Conservation (phyloP, 2,888 invertebrate species). For the Leptopterna dolabrata region DNA sequence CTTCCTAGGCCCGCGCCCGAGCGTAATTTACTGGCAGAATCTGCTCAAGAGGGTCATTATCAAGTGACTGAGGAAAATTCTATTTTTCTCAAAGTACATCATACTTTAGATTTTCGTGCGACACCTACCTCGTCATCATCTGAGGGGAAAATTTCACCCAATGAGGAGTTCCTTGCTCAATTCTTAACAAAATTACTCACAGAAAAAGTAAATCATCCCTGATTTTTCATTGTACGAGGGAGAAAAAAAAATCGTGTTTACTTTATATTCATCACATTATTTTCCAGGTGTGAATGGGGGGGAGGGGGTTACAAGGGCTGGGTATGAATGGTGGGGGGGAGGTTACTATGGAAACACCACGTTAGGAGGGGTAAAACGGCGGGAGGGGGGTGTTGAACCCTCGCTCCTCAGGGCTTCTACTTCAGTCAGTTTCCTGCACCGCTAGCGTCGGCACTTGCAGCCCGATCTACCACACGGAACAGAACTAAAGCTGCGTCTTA, state of each 20-base stretch:
- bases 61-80: too few species aligned
- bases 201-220: too few species aligned
- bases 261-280: neutral
- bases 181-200: too few species aligned
- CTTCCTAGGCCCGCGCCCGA: too few species aligned
- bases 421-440: conserved; percentile 16
- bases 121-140: too few species aligned
- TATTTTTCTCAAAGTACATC: too few species aligned
- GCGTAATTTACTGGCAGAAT: too few species aligned
- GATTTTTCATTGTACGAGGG: too few species aligned
- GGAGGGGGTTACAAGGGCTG: neutral
- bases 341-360: conserved; percentile 19
- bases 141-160: too few species aligned
- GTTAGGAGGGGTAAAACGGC: neutral
- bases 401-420: neutral
- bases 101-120: too few species aligned
- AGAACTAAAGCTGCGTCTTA: neutral
- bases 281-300: neutral
- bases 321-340: neutral
- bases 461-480: neutral
- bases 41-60: too few species aligned
- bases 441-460: neutral
- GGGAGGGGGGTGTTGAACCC: neutral
- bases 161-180: too few species aligned
- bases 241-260: neutral